Base-by-base conservation (phyloP, 2,888 invertebrate species). In the Lasioglossum calceatum region DNA sequence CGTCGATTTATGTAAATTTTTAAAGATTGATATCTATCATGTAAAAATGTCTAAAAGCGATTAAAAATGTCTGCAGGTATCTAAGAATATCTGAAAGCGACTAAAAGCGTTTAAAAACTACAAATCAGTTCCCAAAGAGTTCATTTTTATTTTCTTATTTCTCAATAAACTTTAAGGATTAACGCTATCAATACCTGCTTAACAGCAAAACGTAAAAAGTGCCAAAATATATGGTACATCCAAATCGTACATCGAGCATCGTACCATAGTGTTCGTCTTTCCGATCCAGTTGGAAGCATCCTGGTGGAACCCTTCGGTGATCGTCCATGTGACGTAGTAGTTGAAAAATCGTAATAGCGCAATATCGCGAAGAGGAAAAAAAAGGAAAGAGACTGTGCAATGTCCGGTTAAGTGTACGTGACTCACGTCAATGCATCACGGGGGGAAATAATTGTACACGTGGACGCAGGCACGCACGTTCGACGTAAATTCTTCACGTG, bases 401-500 rank as follows among this genome's bases (percentile, higher is more conserved):
- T 82, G 80, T 73, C 79, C 58, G 87, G 76, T 77, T 32, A 70
- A 74, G 70, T 74, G 87, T 88, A 88, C 88, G 88, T 89, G 88
- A 89, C 88, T 86, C 81, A 61, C 84, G 86, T 88, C 88, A 72
- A 89, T 89, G 88, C 86, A 85, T 89, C 88, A 89, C 78, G 32
- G 27, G 42, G 79, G 76, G 85, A 87, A 89, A 89, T 86, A 86
- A 88, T 88, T 84, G 88, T 86, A 87, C 88, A 82, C 71, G 88
- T 82, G 87, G 84, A 87, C 77, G 84, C 80, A 70, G 86, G 84
- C 86, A 88, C 83, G 87, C 88, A 86, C 86, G 88, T 87, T 88
- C 87, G 87, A 88, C 88, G 87, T 88, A 88, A 88, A 88, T 88
- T 88, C 88, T 86, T 88, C 87, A 88, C 87, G 86, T 77, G 84